phyloP scores from a whole-genome alignment of 2,113 vertebrate species.

The Puma concolor region DNA sequence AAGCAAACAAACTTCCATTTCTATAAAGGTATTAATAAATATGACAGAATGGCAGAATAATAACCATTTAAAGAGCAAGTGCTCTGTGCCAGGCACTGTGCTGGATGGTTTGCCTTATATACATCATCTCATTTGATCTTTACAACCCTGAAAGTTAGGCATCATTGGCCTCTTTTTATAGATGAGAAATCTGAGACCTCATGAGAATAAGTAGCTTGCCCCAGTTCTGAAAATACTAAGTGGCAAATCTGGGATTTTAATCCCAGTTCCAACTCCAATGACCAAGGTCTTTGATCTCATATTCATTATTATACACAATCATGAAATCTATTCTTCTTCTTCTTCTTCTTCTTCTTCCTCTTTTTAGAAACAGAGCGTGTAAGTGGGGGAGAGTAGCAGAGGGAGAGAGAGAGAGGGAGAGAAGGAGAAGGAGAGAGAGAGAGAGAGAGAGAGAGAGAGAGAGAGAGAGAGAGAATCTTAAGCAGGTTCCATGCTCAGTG shows the following conservation, averaged over 20 bases:
- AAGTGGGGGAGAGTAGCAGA: no score
- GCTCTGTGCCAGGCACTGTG: neutral
- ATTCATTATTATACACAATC: neutral
- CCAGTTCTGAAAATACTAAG: neutral
- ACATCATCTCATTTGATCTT: neutral
- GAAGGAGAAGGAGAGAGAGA: no score
- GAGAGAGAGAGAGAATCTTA: no score
- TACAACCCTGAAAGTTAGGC: neutral
- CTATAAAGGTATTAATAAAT: neutral
- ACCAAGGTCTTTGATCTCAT: neutral
- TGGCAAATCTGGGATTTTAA: neutral
- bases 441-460: no score
- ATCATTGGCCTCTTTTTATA: neutral
- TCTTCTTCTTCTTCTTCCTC: neutral
- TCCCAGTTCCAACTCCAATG: neutral
- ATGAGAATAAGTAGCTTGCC: neutral
- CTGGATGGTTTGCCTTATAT: neutral
- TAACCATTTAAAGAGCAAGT: constrained; percentile 24
- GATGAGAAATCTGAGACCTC: neutral
- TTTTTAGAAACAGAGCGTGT: no score
- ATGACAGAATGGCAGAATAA: neutral
- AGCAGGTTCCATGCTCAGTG: no score
- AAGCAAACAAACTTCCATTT: neutral
- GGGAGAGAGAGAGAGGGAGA: no score
- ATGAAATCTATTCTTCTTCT: neutral